phyloP scores from a whole-genome alignment of 2,888 invertebrate species.

The Glyphotaelius pellucidus region DNA sequence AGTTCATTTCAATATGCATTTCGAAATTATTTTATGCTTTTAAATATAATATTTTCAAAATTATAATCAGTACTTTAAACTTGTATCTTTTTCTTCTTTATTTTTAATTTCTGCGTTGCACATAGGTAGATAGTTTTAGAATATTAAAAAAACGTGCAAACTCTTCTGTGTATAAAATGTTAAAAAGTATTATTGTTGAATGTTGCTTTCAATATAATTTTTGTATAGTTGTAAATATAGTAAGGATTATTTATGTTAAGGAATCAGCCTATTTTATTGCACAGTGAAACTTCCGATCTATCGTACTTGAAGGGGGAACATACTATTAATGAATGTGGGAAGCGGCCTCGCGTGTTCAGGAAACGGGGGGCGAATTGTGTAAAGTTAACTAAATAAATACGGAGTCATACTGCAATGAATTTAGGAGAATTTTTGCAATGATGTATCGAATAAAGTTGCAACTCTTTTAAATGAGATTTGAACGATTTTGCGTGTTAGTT shows the following conservation, averaged over 20 bases:
- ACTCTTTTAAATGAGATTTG: neutral
- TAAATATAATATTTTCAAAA: neutral
- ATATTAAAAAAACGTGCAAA: neutral
- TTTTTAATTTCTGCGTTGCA: neutral
- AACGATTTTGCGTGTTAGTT: neutral
- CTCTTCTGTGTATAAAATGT: neutral
- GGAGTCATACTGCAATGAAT: too few relatives aligned
- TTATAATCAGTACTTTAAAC: neutral
- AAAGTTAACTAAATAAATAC: neutral
- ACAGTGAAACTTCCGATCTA: neutral
- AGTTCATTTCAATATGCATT: neutral
- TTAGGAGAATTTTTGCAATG: neutral
- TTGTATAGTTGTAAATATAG: constrained; percentile 41
- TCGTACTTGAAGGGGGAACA: neutral
- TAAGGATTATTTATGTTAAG: constrained; percentile 3
- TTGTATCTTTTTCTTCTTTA: neutral
- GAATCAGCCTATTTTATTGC: neutral
- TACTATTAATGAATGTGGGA: neutral
- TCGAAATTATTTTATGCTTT: neutral
- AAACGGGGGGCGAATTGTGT: neutral
- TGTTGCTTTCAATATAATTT: neutral
- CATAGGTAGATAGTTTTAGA: neutral
- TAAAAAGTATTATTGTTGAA: constrained; percentile 17
- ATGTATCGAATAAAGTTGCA: neutral
- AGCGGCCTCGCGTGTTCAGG: neutral